Evolutionary conservation across 2,797 vertebrate species (phyloP).

Genomic region (Coreius guichenoti): DNA sequence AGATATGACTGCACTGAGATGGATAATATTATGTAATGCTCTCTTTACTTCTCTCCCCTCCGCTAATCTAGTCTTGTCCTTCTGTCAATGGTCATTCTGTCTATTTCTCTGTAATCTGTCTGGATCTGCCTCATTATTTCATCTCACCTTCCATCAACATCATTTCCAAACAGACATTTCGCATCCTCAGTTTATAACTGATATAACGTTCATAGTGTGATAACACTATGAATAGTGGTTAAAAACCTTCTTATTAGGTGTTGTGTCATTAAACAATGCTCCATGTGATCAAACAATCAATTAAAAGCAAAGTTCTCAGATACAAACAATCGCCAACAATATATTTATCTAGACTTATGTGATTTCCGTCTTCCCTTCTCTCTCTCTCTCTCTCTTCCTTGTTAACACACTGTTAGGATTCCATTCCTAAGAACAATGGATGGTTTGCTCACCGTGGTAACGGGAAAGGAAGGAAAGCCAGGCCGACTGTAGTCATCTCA

Average conservation of each 20-base stretch:
- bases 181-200: neutral
- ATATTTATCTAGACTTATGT: conserved; percentile 42
- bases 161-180: neutral
- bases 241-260: conserved; percentile 1
- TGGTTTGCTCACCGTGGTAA: conserved; percentile 49
- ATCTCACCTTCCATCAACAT: conserved; percentile 15
- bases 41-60: conserved; percentile 24
- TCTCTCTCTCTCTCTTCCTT: conserved; percentile 27
- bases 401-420: conserved; percentile 55
- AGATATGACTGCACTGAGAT: conserved; percentile 32
- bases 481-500: conserved; percentile 58
- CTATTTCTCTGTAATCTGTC: conserved; percentile 35
- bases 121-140: conserved; percentile 31
- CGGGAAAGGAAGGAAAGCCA: conserved; percentile 65
- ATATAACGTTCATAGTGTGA: conserved; percentile 10
- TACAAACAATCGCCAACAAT: neutral
- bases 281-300: conserved; percentile 19
- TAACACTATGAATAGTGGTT: neutral
- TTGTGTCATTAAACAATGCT: conserved; percentile 5
- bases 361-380: conserved; percentile 19
- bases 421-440: conserved; percentile 63
- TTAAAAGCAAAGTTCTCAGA: conserved; percentile 26
- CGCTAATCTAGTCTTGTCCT: conserved; percentile 39
- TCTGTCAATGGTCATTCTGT: conserved; percentile 33
- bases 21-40: conserved; percentile 44